These are phyloP conservation scores for Napeogenes sylphis DNA, from an alignment of 2,888 invertebrate species.

Conservation along the genomic window DNA sequence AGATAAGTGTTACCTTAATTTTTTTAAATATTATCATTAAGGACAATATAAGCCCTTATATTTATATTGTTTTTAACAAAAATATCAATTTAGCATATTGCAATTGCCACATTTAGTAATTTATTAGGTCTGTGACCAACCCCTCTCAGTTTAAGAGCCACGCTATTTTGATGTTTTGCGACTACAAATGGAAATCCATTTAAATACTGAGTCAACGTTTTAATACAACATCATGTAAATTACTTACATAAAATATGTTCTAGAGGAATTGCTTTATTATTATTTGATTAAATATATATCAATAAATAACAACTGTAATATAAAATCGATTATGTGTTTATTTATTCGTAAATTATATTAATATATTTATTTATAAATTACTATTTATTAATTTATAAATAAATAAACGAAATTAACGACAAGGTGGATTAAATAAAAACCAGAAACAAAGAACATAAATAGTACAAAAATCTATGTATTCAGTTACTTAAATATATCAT, in stretches of 20 bases:
- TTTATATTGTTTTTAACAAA: no score
- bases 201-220: conserved; percentile 76
- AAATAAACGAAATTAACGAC: no score
- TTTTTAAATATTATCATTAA: no score
- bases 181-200: conserved; percentile 78
- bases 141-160: conserved; percentile 73
- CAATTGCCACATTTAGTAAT: conserved; percentile 44
- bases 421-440: no score
- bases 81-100: no score
- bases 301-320: no score
- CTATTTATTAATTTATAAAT: background rate
- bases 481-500: no score
- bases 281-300: background rate
- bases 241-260: conserved; percentile 36
- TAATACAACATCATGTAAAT: conserved; percentile 64
- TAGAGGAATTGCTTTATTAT: background rate
- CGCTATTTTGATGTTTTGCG: conserved; percentile 78
- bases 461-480: no score
- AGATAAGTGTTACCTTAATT: no score
- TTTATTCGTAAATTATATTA: background rate
- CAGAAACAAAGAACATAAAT: no score
- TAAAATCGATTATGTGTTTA: no score
- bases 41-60: no score
- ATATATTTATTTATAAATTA: background rate
- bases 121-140: conserved; percentile 59